These are phyloP conservation scores for Oreochromis mossambicus DNA, from an alignment of 2,797 vertebrate species.

Conservation along the genomic window DNA sequence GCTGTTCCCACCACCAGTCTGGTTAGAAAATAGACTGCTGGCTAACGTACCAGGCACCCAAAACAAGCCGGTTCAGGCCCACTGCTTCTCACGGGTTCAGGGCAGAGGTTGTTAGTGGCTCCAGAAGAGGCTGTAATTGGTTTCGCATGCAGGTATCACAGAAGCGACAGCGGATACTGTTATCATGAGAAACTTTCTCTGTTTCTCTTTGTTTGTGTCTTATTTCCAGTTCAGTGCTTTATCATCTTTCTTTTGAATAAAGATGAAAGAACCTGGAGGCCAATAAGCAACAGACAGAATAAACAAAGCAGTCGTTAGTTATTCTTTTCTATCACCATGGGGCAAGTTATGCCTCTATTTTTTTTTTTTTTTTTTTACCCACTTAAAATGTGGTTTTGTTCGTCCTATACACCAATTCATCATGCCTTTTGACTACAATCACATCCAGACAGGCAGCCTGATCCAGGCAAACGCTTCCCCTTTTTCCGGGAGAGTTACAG, in stretches of 20 bases:
- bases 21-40: slow-evolving; percentile 78
- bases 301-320: neutral
- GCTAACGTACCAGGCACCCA: slow-evolving; percentile 62
- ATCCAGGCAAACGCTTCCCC: slow-evolving; percentile 8
- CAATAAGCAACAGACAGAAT: neutral
- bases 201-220: slow-evolving; percentile 5
- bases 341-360: neutral
- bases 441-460: slow-evolving; percentile 51
- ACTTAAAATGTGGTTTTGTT: slow-evolving; percentile 37
- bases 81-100: slow-evolving; percentile 72
- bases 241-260: slow-evolving; percentile 12
- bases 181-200: slow-evolving; percentile 70
- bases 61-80: slow-evolving; percentile 67
- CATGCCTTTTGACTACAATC: slow-evolving; percentile 40
- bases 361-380: slow-evolving; percentile 3
- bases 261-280: slow-evolving; percentile 4
- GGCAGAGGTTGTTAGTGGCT: slow-evolving; percentile 65
- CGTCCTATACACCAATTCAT: slow-evolving; percentile 38
- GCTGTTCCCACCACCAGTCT: slow-evolving; percentile 77
- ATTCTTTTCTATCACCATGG: neutral
- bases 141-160: slow-evolving; percentile 78
- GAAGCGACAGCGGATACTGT: slow-evolving; percentile 53
- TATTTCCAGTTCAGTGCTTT: slow-evolving; percentile 17
- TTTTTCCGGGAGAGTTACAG: slow-evolving; percentile 39
- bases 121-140: slow-evolving; percentile 66